Conservation (phyloP, 2,113 vertebrate species). For the Cyanistes caeruleus region DNA sequence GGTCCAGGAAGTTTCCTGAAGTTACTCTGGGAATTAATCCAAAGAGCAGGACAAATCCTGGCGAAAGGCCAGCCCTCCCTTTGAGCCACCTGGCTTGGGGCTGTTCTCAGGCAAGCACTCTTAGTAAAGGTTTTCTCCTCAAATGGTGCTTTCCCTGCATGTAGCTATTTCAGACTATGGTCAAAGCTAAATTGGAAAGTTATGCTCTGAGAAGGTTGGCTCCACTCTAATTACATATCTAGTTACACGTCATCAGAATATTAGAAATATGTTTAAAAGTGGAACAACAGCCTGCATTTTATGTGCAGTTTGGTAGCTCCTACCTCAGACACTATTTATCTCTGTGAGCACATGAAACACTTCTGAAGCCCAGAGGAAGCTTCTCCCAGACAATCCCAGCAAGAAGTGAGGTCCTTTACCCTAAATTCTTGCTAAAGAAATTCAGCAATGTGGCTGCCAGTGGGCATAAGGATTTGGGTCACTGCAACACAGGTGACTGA, state of each 20-base stretch:
- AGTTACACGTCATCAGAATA: not conserved
- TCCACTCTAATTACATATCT: not conserved
- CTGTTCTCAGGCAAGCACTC: not conserved
- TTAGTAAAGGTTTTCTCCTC: not conserved
- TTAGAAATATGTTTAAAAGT: not conserved
- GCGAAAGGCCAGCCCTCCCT: not conserved
- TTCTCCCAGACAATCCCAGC: not conserved
- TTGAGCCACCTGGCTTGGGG: not conserved
- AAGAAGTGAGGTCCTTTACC: not conserved
- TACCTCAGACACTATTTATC: not conserved
- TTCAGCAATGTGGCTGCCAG: not conserved
- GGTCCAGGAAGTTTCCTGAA: not conserved
- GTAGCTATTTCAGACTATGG: not conserved
- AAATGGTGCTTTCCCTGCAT: not conserved
- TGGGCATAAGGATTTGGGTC: not conserved
- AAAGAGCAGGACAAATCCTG: constrained; percentile 4
- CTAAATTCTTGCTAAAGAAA: not conserved
- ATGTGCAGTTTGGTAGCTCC: not conserved
- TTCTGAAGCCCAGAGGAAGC: not conserved
- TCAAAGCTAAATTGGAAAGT: not conserved
- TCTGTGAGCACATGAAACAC: not conserved
- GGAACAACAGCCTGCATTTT: not conserved
- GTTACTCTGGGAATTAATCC: not conserved
- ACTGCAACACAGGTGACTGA: not conserved
- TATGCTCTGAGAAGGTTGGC: not conserved